Conservation (phyloP, 53 echinoderm and acorn worm genomes). For the Luidia sarsii region DNA sequence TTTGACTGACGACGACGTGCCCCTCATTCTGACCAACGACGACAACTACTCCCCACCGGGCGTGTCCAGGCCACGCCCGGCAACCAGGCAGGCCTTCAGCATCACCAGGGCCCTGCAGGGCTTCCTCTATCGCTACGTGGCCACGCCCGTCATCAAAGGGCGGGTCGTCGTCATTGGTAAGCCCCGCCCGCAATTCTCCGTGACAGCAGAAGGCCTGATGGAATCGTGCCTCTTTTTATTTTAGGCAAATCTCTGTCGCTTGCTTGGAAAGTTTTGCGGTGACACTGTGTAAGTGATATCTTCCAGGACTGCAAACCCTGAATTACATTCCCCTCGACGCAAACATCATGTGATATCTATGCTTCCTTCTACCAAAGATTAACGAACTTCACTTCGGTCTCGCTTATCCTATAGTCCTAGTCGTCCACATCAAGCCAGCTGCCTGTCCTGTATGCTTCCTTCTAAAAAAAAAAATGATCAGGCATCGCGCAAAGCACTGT, state of each 20-base stretch:
- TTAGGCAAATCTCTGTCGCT: no score
- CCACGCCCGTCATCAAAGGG: slow-evolving; percentile 73
- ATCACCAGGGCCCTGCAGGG: slow-evolving; percentile 61
- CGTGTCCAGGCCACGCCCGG: neutral
- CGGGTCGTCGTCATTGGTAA: slow-evolving; percentile 79
- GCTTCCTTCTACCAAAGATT: no score
- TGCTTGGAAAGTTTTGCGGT: no score
- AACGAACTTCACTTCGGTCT: neutral
- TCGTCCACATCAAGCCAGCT: slow-evolving; percentile 81
- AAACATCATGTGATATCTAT: no score
- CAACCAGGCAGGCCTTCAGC: slow-evolving; percentile 55
- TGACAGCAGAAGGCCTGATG: no score
- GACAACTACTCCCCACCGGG: neutral
- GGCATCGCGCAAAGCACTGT: no score
- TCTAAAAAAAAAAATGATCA: no score
- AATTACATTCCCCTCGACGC: no score
- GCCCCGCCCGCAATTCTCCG: no score
- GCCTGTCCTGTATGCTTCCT: slow-evolving; percentile 50
- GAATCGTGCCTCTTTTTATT: no score
- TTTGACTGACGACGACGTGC: slow-evolving; percentile 71
- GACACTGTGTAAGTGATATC: no score
- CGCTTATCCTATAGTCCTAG: slow-evolving; percentile 66
- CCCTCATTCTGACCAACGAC: slow-evolving; percentile 52
- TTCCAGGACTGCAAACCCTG: no score
- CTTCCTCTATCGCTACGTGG: slow-evolving; percentile 68